These are phyloP conservation scores for Prochilodus magdalenae DNA, from an alignment of 2,113 vertebrate species.

Conservation along the genomic window DNA sequence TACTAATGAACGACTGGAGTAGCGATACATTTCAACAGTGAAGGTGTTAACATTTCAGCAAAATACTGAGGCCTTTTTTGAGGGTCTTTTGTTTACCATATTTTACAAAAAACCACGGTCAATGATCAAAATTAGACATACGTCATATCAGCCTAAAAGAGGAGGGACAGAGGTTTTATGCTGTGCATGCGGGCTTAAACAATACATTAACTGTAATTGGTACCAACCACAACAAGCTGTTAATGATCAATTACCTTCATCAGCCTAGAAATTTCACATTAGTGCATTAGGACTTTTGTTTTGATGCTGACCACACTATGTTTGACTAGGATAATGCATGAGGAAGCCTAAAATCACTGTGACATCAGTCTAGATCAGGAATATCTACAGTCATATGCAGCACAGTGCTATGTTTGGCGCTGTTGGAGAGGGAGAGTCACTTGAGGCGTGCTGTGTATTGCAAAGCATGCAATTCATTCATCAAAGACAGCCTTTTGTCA, in stretches of 20 bases:
- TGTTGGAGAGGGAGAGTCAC: not conserved
- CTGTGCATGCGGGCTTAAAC: too few species aligned
- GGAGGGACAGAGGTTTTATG: too few species aligned
- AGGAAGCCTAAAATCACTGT: too few species aligned
- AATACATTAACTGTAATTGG: too few species aligned
- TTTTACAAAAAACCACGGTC: not conserved
- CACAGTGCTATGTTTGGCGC: slow-evolving; percentile 23
- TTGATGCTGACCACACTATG: not conserved
- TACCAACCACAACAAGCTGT: too few species aligned
- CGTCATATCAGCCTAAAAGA: too few species aligned
- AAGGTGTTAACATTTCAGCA: not conserved
- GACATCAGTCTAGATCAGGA: not conserved
- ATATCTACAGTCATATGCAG: not conserved
- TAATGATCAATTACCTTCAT: too few species aligned
- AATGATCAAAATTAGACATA: not conserved
- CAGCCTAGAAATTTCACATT: too few species aligned
- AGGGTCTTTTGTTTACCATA: too few species aligned
- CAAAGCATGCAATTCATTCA: slow-evolving; percentile 48
- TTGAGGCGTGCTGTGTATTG: slow-evolving; percentile 28
- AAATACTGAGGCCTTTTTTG: too few species aligned
- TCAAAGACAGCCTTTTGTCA: slow-evolving; percentile 31
- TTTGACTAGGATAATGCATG: not conserved
- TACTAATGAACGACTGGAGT: not conserved
- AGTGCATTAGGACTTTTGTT: not conserved
- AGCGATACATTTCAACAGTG: not conserved